These are phyloP conservation scores for Parnassius orleans DNA, from an alignment of 2,888 invertebrate species.

Conservation along the genomic window DNA sequence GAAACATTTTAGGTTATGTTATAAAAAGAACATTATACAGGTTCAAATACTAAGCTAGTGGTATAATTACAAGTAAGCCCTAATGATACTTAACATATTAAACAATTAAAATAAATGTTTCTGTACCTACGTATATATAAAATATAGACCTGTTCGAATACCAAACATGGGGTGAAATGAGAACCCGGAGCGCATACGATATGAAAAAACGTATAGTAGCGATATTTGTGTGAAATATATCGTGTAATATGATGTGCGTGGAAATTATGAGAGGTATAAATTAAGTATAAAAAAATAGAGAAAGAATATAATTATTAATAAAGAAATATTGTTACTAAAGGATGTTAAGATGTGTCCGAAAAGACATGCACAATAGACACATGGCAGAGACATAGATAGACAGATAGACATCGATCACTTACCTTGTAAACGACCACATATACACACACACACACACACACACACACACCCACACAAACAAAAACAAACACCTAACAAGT, in stretches of 20 bases:
- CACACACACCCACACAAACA: conserved; percentile 33
- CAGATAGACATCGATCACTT: conserved; percentile 66
- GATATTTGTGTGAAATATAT: conserved; percentile 46
- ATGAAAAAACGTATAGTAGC: conserved; percentile 9
- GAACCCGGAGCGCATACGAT: conserved; percentile 1
- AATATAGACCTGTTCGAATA: conserved; percentile 23
- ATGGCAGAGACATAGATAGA: conserved; percentile 52
- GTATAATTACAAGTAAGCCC: conserved; percentile 64
- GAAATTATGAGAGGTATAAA: conserved; percentile 69
- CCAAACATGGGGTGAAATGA: conserved; percentile 14
- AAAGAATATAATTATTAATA: conserved; percentile 55
- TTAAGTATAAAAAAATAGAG: conserved; percentile 52
- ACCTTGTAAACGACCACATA: conserved; percentile 50
- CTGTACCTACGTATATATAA: conserved; percentile 19
- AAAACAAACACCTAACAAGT: conserved; percentile 43
- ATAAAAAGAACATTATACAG: conserved; percentile 48
- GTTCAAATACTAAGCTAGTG: conserved; percentile 69
- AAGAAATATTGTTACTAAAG: conserved; percentile 44
- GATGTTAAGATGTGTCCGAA: conserved; percentile 47
- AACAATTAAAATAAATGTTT: conserved; percentile 13
- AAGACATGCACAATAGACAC: conserved; percentile 65
- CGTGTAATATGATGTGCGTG: conserved; percentile 70
- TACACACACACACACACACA: conserved; percentile 40
- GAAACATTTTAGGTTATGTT: conserved; percentile 47
- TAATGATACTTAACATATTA: conserved; percentile 46